Evolutionary conservation across 2,888 invertebrate species (phyloP).

Genomic region (Pseudoips prasinana): DNA sequence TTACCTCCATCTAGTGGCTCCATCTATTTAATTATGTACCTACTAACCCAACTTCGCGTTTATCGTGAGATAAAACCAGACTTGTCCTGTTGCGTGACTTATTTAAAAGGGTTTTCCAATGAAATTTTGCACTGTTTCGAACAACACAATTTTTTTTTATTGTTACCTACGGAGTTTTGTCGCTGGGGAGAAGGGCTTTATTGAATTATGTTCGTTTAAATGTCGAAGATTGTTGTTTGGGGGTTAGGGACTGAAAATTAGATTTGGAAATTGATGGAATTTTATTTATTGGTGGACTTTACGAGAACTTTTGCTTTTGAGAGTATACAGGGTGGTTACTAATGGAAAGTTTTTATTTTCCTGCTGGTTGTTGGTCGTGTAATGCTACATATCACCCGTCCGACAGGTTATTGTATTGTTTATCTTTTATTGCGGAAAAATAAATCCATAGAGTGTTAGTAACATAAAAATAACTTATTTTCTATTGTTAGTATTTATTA

Average conservation of each 20-base stretch:
- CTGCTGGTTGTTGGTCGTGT: no score
- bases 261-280: slow-evolving; percentile 1
- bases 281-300: no score
- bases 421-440: no score
- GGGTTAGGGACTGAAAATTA: slow-evolving; percentile 7
- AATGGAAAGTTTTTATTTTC: no score
- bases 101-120: slow-evolving; percentile 36
- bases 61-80: slow-evolving; percentile 34
- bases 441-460: no score
- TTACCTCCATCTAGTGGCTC: slow-evolving; percentile 19
- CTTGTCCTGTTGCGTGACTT: slow-evolving; percentile 33
- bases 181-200: slow-evolving; percentile 16
- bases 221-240: no score
- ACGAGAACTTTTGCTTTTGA: no score
- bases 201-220: slow-evolving; percentile 30
- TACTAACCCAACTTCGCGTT: slow-evolving; percentile 41
- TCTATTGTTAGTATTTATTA: no score
- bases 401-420: no score
- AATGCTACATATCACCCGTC: no score
- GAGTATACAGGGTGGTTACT: no score
- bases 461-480: no score
- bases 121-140: slow-evolving; percentile 26
- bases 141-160: slow-evolving; percentile 21
- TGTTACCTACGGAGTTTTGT: slow-evolving; percentile 13
- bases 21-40: slow-evolving; percentile 43